Base-by-base conservation (phyloP, 2,888 invertebrate genomes). In the Dorcus hopei region DNA sequence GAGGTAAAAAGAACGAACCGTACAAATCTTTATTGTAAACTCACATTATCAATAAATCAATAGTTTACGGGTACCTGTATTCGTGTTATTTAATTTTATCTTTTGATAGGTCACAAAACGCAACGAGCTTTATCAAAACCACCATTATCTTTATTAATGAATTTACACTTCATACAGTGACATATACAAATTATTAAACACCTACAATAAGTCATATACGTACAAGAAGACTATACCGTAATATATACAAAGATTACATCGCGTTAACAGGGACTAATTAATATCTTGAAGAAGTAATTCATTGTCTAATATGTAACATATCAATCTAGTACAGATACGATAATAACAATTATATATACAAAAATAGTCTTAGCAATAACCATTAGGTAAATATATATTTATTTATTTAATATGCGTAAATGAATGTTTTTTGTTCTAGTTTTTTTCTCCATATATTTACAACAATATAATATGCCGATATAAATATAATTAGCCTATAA, bases 81-180 rank as follows among this genome's bases (percentile, higher is more conserved):
- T 33, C 26, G 3, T 19, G 2, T 19, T 19, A 3, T 2, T 2
- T 33, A 33, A 33, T 33, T 33, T 33, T 33, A 33, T 7, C 7
- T 33, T 7, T 7, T 33, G 26, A 4, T 1, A 6, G 6, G 1
- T 33, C 26, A 33, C 26, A 33, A 6, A 33, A 33, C 26, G 14
- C 14, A 14, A 33, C 3, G 26, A 33, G 26, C 26, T 33, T 33
- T 16, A 19, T 45, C 11, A 45, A 11, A 45, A 45, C 11, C 45
- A 45, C 45, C 45, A 45, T 45, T 45, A 45, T 45, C 14, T 45
- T 45, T 45, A 45, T 45, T 45, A 45, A 45, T 16, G 23, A 45
- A 45, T 45, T 45, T 45, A 45, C 45, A 45, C 16, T 23, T 19
- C 9, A 45, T 45, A 23, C 11, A 42, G 14, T 45, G 19, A 45